Base-by-base conservation (phyloP, 2,113 vertebrate genomes). In the Caranx ignobilis region DNA sequence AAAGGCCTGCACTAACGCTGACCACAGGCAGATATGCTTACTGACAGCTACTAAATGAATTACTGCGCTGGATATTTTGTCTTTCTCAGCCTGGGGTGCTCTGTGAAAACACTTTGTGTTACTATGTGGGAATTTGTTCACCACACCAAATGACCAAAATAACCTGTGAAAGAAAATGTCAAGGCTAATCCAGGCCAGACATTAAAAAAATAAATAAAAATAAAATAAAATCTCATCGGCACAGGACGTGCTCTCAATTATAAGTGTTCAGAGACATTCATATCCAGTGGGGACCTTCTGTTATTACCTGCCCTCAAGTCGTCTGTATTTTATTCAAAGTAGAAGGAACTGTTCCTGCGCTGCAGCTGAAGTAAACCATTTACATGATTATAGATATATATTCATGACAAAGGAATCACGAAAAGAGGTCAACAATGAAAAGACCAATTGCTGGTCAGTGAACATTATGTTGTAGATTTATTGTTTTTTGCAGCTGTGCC, bases 241-340 rank as follows among this genome's bases (percentile, higher is more conserved):
- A 75, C 45, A 6, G 72, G 9, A 54, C 0, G 2, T 62, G 31
- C 15, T 37, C 21, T 18, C 12, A 81, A 56, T 35, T 60, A 37
- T 18, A 64, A 70, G 41, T n/a, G 31, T 67, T 82, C 32, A 75
- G 31, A 83, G 54, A 80, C 54, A n/a, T 11, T 21, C 2, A 2
- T 67, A 65, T 66, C 63, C 48, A n/a, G 21, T 71, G 47, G 31
- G 81, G 45, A 61, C 45, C 54, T 16, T 67, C 18, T 13, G 18
- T 66, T 74, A 73, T 74, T 71, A 15, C 21, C 21, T 74, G 43
- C 19, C 68, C 74, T 41, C 18, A 2, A 78, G 76, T 37, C 8
- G 39, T 37, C 9, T 61, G 21, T 65, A 12, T 76, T 69, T 74
- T 68, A 89, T 90, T 90, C 54, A 75, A 62, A 61, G 75, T 16